These are phyloP conservation scores for Formica exsecta DNA, from an alignment of 1,140 invertebrate genomes.

Conservation along the genomic window DNA sequence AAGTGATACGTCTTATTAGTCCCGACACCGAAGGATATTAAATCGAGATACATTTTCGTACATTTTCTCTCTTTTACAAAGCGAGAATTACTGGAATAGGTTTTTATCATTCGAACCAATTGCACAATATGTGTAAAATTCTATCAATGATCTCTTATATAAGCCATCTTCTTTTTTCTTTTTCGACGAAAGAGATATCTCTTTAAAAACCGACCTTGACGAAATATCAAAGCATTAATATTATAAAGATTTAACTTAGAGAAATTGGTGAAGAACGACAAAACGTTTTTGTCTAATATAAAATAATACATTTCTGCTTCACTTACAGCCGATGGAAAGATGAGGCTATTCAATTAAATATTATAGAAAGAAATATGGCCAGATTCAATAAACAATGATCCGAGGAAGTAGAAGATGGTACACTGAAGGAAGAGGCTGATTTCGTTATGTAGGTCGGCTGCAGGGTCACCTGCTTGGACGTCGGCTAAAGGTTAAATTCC, in stretches of 20 bases:
- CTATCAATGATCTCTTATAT: not conserved
- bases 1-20: constrained; percentile 30
- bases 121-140: not conserved
- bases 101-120: not conserved
- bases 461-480: constrained; percentile 64
- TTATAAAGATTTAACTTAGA: not conserved
- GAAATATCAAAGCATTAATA: not conserved
- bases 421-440: constrained; percentile 41
- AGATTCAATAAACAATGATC: constrained; percentile 11
- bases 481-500: constrained; percentile 80
- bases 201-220: not conserved
- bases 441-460: constrained; percentile 71
- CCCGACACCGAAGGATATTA: constrained; percentile 32
- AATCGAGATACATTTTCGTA: not conserved
- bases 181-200: not conserved
- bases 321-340: not conserved
- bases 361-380: constrained; percentile 38
- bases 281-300: not conserved
- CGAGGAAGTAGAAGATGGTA: constrained; percentile 51
- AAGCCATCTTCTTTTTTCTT: not conserved
- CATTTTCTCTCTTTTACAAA: not conserved
- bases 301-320: not conserved
- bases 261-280: not conserved
- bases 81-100: not conserved
- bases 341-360: constrained; percentile 56